Base-by-base conservation (phyloP, 2,113 vertebrate species). In the Felis chaus region DNA sequence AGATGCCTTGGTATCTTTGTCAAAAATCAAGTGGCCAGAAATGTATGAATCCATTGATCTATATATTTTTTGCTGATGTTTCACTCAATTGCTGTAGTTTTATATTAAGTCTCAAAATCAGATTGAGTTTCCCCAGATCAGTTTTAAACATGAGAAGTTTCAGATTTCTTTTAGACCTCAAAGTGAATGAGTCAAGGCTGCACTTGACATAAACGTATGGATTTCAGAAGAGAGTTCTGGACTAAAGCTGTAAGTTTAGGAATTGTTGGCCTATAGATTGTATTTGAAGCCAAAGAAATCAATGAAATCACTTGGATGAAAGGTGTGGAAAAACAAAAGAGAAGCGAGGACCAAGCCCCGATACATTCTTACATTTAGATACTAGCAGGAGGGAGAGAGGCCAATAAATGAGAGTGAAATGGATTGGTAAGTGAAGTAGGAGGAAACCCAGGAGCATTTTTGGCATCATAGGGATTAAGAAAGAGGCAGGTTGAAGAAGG, bases 251-350 rank as follows among this genome's bases (percentile, higher is more conserved):
- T 57, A 93, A 57, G 12, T 74, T 90, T 68, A 55, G 53, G 29
- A 93, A 83, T 65, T 41, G 1, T 92, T 61, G 57, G 16, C 13
- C 41, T 91, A 63, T 55, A 66, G 71, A 66, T 36, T 93, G 6
- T 71, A 97, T 86, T 87, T 92, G 61, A 92, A 95, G 48, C 19
- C 53, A 94, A 89, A 65, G n/a, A 91, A 88, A 88, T 83, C 69
- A 57, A 63, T 76, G n/a, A 78, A 71, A 81, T 89, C 53, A 45
- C 27, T 27, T 15, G n/a, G 36, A 25, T n/a, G 79, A 88, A 79
- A 19, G 84, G 12, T 57, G 23, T 55, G 29, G 39, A 39, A 27
- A 78, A 29, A 61, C 3, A 63, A 78, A 71, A 65, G 21, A 29
- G 50, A 95, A 91, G 2, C 25, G 45, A 82, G 57, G 5, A 8